A percentile compares a stretch with the other conserved stretches of the same genome.
Evolutionary conservation across 1,140 invertebrate species (phyloP).

Genomic region (Drosophila triauraria): DNA sequence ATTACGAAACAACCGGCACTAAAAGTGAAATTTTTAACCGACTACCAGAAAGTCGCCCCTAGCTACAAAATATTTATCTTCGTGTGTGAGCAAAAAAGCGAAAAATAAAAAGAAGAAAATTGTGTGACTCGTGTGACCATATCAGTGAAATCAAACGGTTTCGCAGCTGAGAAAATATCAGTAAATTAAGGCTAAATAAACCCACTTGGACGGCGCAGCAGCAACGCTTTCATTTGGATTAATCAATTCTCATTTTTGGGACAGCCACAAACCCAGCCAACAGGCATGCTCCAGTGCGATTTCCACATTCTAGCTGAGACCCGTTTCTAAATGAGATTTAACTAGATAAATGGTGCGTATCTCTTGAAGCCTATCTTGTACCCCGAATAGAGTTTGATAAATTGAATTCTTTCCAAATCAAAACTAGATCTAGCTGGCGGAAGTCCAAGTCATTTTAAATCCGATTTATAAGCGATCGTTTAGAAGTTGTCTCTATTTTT

Average conservation of each 20-base stretch:
- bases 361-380: constrained; percentile 48
- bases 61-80: constrained; percentile 61
- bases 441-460: constrained; percentile 29
- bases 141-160: constrained; percentile 43
- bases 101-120: constrained; percentile 14
- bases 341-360: constrained; percentile 82
- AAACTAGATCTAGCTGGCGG: neutral
- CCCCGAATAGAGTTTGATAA: constrained; percentile 39
- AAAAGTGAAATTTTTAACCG: constrained; percentile 52
- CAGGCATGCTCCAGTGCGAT: constrained; percentile 30
- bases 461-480: constrained; percentile 35
- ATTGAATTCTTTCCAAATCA: constrained; percentile 26
- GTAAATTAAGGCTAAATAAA: constrained; percentile 39
- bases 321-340: constrained; percentile 78
- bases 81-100: constrained; percentile 56
- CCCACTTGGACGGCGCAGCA: constrained; percentile 21
- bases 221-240: constrained; percentile 72
- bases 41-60: constrained; percentile 41
- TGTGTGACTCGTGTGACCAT: constrained; percentile 45
- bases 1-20: constrained; percentile 61
- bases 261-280: constrained; percentile 13
- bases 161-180: constrained; percentile 17
- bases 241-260: constrained; percentile 53
- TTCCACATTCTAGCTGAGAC: constrained; percentile 62
- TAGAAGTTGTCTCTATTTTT: neutral